Conservation (phyloP, 2,888 invertebrate species). For the Lepidocyrtoides sp. region DNA sequence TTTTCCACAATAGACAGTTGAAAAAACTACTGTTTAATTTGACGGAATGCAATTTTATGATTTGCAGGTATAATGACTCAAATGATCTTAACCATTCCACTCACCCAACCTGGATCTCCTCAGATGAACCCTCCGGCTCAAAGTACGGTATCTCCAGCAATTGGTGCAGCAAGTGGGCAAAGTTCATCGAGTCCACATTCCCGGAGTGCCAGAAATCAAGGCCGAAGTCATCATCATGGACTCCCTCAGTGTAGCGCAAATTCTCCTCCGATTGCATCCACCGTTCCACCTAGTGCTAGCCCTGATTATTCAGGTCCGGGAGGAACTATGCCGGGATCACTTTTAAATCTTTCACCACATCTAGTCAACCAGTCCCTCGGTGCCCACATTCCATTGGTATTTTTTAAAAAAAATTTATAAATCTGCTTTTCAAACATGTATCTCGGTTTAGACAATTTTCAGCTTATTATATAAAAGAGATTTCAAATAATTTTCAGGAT, state of each 20-base stretch:
- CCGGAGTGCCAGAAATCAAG: slow-evolving; percentile 53
- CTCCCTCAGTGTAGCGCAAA: slow-evolving; percentile 71
- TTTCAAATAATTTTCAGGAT: slow-evolving; percentile 72
- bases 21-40: no score
- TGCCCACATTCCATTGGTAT: slow-evolving; percentile 84
- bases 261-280: slow-evolving; percentile 82
- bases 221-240: slow-evolving; percentile 74
- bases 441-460: no score
- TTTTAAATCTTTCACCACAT: slow-evolving; percentile 82
- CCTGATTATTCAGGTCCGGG: slow-evolving; percentile 79
- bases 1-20: no score
- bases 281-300: slow-evolving; percentile 80
- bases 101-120: slow-evolving; percentile 87
- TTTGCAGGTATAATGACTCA: slow-evolving; percentile 96
- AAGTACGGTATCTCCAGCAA: slow-evolving; percentile 69
- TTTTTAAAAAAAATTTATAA: no score
- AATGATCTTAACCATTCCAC: slow-evolving; percentile 98
- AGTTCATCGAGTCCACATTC: slow-evolving; percentile 73
- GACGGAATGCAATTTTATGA: slow-evolving; percentile 52
- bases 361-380: slow-evolving; percentile 83
- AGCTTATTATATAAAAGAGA: no score
- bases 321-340: slow-evolving; percentile 75
- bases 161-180: slow-evolving; percentile 69
- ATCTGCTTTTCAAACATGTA: no score
- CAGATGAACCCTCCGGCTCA: slow-evolving; percentile 73